Evolutionary conservation across 2,888 invertebrate species (phyloP), one percentile per base, ranked within the genome.

Genomic region (Eupeodes latifasciatus): DNA sequence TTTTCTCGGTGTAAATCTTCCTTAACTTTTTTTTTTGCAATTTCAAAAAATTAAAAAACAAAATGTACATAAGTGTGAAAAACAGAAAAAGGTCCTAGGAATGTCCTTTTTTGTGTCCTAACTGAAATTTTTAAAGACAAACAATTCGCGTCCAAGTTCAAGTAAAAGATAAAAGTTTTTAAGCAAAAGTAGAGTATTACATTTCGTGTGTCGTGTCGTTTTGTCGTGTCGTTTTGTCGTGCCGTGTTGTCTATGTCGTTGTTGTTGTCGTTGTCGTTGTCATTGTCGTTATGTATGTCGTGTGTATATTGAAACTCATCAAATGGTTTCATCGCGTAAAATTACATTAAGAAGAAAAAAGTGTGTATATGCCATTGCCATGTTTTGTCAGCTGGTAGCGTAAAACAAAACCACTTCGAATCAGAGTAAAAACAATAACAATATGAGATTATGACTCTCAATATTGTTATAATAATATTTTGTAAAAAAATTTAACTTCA

Each of bases 271-370:
- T 80, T 59, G 19, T 69, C 12, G 51, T 71, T 11, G 55, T 44
- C 55, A 40, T 69, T 36, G 51, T 53, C 5, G 69, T 76, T 59
- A 79, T 72, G 34, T 59, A 12, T 59, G 57, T 85, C 12, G 86
- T 88, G 78, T 88, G 85, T 88, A 88, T 85, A 79, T 81, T 78
- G 74, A 47, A 59, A 77, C 19, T 62, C 83, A 66, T 81, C 76
- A 61, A 87, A 81, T 88, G 84, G 84, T 88, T 84, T 87, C 87
- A 83, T 83, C 81, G 62, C 47, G 80, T 76, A 72, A 67, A 61
- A 80, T 75, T 82, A 66, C 71, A 66, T 77, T 62, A 76, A 75
- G 49, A 84, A 66, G 75, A 83, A 64, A 47, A 47, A 47, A 47
- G 10, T 47, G 34, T 44, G 3, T 62, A 67, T 81, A 57, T 72